A percentile compares a stretch with the other conserved stretches of the same genome.
These are phyloP conservation scores for Cecidostiba fungosa DNA, from an alignment of 2,888 invertebrate species.

Conservation along the genomic window DNA sequence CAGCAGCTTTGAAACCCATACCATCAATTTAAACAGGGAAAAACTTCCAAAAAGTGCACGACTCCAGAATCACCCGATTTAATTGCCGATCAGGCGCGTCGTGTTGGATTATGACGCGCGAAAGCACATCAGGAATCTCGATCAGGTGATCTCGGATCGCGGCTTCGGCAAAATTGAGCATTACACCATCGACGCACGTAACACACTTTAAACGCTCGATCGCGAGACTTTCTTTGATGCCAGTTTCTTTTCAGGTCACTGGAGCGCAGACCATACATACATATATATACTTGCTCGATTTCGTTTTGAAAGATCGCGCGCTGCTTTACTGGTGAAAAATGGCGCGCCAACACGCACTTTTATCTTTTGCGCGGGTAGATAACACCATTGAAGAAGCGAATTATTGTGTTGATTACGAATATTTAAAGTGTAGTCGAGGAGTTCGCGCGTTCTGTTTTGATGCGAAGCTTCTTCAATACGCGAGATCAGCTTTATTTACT, in stretches of 20 bases:
- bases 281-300: slow-evolving; percentile 37
- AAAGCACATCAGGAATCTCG: slow-evolving; percentile 23
- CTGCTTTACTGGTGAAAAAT: slow-evolving; percentile 3
- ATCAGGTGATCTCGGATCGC: slow-evolving; percentile 54
- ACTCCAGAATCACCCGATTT: neutral
- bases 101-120: neutral
- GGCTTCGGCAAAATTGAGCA: slow-evolving; percentile 39
- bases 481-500: too few species aligned
- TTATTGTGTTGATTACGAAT: too few species aligned
- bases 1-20: too few species aligned
- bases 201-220: slow-evolving; percentile 45
- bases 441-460: too few species aligned
- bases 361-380: neutral
- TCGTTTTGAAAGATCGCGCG: slow-evolving; percentile 46
- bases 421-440: too few species aligned
- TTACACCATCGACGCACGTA: slow-evolving; percentile 62
- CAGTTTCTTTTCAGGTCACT: slow-evolving; percentile 62
- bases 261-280: slow-evolving; percentile 44
- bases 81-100: neutral
- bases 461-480: too few species aligned
- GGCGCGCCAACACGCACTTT: neutral
- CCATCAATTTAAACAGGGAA: too few species aligned
- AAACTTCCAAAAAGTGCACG: neutral
- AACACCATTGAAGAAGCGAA: neutral
- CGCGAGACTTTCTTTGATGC: slow-evolving; percentile 60